These are phyloP conservation scores for Papilio aristodemus DNA, from an alignment of 1,140 invertebrate genomes.

Conservation along the genomic window DNA sequence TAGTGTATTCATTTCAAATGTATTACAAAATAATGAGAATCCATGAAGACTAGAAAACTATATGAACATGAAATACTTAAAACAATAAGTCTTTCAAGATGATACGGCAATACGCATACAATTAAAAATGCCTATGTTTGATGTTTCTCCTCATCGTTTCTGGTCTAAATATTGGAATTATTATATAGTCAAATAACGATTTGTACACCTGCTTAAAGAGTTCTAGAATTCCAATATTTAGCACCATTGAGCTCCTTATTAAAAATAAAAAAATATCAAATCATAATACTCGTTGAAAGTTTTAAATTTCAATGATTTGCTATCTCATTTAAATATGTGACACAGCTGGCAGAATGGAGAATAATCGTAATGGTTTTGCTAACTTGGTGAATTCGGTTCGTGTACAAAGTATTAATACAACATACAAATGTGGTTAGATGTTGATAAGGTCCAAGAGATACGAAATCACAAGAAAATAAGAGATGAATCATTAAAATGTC, in stretches of 20 bases:
- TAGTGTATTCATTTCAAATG: conserved; percentile 42
- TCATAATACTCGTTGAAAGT: background rate
- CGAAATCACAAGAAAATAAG: conserved; percentile 62
- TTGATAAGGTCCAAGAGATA: conserved; percentile 75
- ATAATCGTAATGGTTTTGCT: background rate
- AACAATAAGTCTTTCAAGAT: conserved; percentile 79
- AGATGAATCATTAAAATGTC: conserved; percentile 57
- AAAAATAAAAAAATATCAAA: conserved; percentile 14
- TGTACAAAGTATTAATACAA: conserved; percentile 65
- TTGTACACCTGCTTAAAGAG: conserved; percentile 73
- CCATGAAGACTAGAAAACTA: conserved; percentile 79
- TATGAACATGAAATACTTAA: conserved; percentile 78
- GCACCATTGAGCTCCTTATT: conserved; percentile 26
- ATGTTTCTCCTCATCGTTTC: conserved; percentile 55
- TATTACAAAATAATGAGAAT: conserved; percentile 77
- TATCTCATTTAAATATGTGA: background rate
- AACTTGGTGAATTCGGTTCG: conserved; percentile 46
- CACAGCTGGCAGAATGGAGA: background rate
- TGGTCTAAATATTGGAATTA: conserved; percentile 77
- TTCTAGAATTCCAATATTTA: conserved; percentile 73
- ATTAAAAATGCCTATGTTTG: conserved; percentile 72
- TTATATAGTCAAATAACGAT: conserved; percentile 73
- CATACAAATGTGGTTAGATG: conserved; percentile 68
- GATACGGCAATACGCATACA: conserved; percentile 68
- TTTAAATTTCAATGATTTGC: background rate